These are phyloP conservation scores for Porites australiensis DNA, from an alignment of 64 coral and sea anemone genomes.

Conservation along the genomic window DNA sequence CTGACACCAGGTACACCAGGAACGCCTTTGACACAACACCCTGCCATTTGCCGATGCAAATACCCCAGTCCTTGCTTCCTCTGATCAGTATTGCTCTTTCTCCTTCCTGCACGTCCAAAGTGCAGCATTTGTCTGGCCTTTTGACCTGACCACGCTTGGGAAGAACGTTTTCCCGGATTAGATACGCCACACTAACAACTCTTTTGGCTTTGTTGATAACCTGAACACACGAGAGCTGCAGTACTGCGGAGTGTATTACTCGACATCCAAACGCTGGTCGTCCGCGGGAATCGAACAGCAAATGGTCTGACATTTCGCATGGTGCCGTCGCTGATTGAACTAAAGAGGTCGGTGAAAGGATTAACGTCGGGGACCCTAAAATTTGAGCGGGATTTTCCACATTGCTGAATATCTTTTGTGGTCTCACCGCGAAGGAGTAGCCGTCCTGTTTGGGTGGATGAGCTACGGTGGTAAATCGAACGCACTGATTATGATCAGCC, in stretches of 20 bases:
- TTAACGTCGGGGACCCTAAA: conserved; percentile 44
- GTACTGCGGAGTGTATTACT: conserved; percentile 38
- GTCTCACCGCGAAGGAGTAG: conserved; percentile 38
- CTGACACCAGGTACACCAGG: background rate
- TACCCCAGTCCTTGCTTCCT: conserved; percentile 82
- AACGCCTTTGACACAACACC: conserved; percentile 43
- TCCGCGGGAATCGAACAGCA: background rate
- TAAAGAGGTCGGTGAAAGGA: conserved; percentile 51
- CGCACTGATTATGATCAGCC: background rate
- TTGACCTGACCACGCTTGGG: conserved; percentile 31
- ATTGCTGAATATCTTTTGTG: conserved; percentile 4
- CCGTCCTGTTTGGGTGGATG: background rate
- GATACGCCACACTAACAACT: conserved; percentile 51
- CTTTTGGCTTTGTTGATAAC: conserved; percentile 30
- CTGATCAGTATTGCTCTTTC: conserved; percentile 79
- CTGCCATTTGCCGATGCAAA: conserved; percentile 78
- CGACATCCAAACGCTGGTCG: conserved; percentile 51
- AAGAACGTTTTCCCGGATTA: conserved; percentile 54
- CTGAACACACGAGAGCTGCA: conserved; percentile 62
- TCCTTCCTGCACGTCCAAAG: conserved; percentile 39
- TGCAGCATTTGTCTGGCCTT: background rate
- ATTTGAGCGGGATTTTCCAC: conserved; percentile 15
- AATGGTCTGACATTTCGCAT: conserved; percentile 65
- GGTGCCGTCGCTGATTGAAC: background rate
- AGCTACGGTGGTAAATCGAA: background rate